Percentiles rank a stretch among this genome's conserved stretches.
phyloP scores from a whole-genome alignment of 1,140 invertebrate genomes.

The Solen grandis region DNA sequence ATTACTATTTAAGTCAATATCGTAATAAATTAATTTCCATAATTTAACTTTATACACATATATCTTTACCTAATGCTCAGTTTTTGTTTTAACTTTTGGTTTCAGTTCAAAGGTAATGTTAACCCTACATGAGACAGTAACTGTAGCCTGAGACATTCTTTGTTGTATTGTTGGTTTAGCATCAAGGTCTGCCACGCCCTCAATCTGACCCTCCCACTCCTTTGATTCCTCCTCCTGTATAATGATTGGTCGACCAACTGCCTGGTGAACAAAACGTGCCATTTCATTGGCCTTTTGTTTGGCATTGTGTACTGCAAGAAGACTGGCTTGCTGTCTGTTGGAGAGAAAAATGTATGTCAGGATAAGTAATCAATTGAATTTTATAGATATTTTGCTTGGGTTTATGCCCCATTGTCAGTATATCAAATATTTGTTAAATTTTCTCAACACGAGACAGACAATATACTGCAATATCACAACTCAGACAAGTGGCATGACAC shows the following conservation, averaged over 20 bases:
- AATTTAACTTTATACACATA: too few species aligned
- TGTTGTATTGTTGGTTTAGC: conserved; percentile 65
- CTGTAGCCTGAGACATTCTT: conserved; percentile 61
- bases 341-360: too few species aligned
- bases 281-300: conserved; percentile 78
- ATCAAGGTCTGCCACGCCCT: conserved; percentile 60
- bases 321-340: conserved; percentile 74
- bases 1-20: too few species aligned
- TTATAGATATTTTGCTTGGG: too few species aligned
- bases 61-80: too few species aligned
- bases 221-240: conserved; percentile 70
- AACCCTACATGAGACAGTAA: conserved; percentile 68
- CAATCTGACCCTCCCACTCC: conserved; percentile 66
- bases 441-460: background rate
- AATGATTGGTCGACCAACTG: conserved; percentile 70
- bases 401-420: too few species aligned
- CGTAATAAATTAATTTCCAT: too few species aligned
- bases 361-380: too few species aligned
- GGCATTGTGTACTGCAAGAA: conserved; percentile 77
- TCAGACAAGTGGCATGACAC: too few species aligned
- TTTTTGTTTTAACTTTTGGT: conserved; percentile 68
- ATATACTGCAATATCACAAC: too few species aligned
- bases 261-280: conserved; percentile 72
- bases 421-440: too few species aligned
- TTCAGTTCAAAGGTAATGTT: conserved; percentile 73